Percentiles rank a stretch among this genome's conserved stretches.
Evolutionary conservation across 2,797 vertebrate species (phyloP).

Genomic region (Clarias laeviceps): DNA sequence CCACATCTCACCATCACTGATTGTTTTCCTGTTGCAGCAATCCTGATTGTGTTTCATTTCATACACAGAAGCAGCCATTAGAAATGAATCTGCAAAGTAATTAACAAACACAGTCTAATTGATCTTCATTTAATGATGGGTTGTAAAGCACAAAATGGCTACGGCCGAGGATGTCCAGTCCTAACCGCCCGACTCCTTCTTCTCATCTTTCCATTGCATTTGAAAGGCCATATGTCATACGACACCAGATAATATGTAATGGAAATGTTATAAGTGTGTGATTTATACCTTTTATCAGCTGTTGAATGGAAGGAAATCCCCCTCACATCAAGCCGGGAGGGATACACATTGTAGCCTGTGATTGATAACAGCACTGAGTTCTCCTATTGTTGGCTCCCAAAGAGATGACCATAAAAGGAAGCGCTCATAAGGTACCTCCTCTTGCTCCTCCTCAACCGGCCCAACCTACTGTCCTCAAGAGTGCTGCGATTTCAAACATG

Average conservation of each 20-base stretch:
- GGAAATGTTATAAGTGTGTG: slow-evolving; percentile 8
- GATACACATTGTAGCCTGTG: slow-evolving; percentile 13
- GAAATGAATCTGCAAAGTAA: background rate
- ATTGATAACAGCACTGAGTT: slow-evolving; percentile 33
- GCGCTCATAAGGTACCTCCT: slow-evolving; percentile 66
- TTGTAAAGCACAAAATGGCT: background rate
- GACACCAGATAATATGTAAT: background rate
- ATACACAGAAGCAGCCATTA: background rate
- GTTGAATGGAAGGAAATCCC: slow-evolving; percentile 23
- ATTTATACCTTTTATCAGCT: slow-evolving; percentile 22
- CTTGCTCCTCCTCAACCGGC: slow-evolving; percentile 50
- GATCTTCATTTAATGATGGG: background rate
- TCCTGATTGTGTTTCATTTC: background rate
- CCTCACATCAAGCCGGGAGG: slow-evolving; percentile 8
- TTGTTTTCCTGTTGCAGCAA: background rate
- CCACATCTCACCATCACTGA: background rate
- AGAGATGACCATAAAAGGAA: slow-evolving; percentile 89
- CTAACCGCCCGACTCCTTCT: background rate
- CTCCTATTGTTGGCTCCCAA: slow-evolving; percentile 73
- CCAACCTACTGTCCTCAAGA: slow-evolving; percentile 56
- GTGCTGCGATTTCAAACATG: slow-evolving; percentile 79
- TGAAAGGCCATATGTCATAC: background rate
- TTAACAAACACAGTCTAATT: background rate
- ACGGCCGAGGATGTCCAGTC: background rate
- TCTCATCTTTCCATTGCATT: background rate